Conservation (phyloP, 1,140 invertebrate species). For the Prorops nasuta region DNA sequence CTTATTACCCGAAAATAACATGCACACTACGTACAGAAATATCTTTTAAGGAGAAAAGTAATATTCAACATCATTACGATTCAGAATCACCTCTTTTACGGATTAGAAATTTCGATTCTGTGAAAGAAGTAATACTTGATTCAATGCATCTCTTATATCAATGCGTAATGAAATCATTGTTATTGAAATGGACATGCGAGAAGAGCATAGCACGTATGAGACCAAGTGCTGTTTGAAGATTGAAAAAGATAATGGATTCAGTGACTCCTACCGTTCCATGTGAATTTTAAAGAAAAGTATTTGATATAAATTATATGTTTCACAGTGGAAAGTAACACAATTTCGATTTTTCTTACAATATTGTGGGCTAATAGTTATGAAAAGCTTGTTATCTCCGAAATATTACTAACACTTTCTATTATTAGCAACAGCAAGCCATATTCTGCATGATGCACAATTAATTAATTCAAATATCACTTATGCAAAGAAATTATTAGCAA, state of each 20-base stretch:
- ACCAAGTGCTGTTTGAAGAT: not conserved
- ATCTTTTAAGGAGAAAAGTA: conserved; percentile 16
- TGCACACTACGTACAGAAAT: conserved; percentile 14
- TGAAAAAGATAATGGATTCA: conserved; percentile 1
- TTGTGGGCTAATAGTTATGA: conserved; percentile 8
- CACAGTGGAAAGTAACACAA: conserved; percentile 21
- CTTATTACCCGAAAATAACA: conserved; percentile 19
- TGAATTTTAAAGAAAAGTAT: conserved; percentile 15
- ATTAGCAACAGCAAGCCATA: conserved; percentile 11
- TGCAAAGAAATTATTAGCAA: not conserved
- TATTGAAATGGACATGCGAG: conserved; percentile 16
- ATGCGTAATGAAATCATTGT: conserved; percentile 16
- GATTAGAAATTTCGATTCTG: conserved; percentile 14
- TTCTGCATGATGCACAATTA: conserved; percentile 10
- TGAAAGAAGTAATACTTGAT: conserved; percentile 17
- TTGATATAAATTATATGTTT: not conserved
- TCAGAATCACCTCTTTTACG: conserved; percentile 14
- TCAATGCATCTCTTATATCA: conserved; percentile 22
- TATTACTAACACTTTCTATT: conserved; percentile 22
- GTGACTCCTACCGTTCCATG: conserved; percentile 9
- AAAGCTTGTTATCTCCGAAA: conserved; percentile 8
- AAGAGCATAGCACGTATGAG: too few species aligned
- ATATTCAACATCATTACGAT: conserved; percentile 21
- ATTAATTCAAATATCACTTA: conserved; percentile 1
- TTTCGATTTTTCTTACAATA: conserved; percentile 25